Evolutionary conservation across 2,888 invertebrate genomes (phyloP).

Genomic region (Omphaloscelis lunosa): DNA sequence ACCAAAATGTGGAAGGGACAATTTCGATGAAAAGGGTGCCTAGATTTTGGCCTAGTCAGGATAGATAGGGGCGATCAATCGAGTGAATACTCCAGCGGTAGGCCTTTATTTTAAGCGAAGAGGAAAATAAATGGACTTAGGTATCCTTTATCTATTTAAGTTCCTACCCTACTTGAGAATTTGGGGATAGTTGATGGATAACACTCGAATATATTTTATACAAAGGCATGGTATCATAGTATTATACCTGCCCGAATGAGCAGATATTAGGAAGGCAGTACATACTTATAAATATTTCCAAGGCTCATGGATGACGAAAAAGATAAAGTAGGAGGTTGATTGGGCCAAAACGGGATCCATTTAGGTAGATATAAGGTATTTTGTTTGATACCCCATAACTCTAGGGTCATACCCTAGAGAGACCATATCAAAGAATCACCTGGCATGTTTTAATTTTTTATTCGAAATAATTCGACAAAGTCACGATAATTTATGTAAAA

Average conservation of each 20-base stretch:
- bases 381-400: too few relatives aligned
- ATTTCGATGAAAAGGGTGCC: slow-evolving; percentile 27
- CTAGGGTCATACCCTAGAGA: too few relatives aligned
- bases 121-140: slow-evolving; percentile 10
- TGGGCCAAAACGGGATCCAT: too few relatives aligned
- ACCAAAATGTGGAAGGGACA: slow-evolving; percentile 29
- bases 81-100: slow-evolving; percentile 3
- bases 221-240: neutral
- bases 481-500: too few relatives aligned
- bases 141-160: neutral
- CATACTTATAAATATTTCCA: too few relatives aligned
- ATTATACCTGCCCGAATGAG: too few relatives aligned
- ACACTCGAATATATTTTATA: neutral
- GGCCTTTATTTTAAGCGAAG: slow-evolving; percentile 6
- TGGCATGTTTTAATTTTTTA: too few relatives aligned
- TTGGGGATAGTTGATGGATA: neutral
- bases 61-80: slow-evolving; percentile 35
- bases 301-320: neutral
- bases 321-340: neutral
- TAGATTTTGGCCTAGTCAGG: slow-evolving; percentile 12
- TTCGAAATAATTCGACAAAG: too few relatives aligned
- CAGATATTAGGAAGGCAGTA: too few relatives aligned
- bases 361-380: too few relatives aligned
- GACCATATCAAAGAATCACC: too few relatives aligned
- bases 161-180: neutral